Conservation (phyloP, 2,113 vertebrate genomes). For the Pseudopipra pipra region DNA sequence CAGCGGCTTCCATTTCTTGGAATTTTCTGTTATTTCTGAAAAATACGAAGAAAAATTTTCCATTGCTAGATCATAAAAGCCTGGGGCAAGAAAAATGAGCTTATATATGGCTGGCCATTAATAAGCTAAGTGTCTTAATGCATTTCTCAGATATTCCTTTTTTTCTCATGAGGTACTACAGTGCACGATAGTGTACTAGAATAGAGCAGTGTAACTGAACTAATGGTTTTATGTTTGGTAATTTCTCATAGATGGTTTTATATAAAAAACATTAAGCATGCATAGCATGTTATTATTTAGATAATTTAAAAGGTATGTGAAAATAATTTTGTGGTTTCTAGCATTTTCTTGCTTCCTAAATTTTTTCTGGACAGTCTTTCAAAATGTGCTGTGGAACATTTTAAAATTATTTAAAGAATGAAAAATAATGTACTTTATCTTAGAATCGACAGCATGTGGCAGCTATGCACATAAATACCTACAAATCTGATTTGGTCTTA, state of each 20-base stretch:
- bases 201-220: background rate
- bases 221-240: background rate
- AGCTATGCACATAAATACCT: background rate
- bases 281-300: background rate
- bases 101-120: background rate
- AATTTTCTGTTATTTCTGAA: slow-evolving; percentile 72
- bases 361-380: background rate
- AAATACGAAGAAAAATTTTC: slow-evolving; percentile 68
- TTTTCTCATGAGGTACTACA: background rate
- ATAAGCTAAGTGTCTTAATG: background rate
- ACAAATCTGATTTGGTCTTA: background rate
- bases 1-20: slow-evolving; percentile 48
- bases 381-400: background rate
- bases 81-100: background rate
- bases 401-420: background rate
- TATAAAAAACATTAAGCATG: background rate
- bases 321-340: background rate
- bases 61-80: slow-evolving; percentile 9
- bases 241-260: background rate
- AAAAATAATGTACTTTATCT: background rate
- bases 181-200: background rate
- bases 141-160: background rate
- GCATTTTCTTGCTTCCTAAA: background rate
- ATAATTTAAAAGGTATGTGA: slow-evolving; percentile 11
- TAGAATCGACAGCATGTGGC: background rate